Evolutionary conservation across 2,113 vertebrate species (phyloP).

Genomic region (Nothocercus nigrocapillus): DNA sequence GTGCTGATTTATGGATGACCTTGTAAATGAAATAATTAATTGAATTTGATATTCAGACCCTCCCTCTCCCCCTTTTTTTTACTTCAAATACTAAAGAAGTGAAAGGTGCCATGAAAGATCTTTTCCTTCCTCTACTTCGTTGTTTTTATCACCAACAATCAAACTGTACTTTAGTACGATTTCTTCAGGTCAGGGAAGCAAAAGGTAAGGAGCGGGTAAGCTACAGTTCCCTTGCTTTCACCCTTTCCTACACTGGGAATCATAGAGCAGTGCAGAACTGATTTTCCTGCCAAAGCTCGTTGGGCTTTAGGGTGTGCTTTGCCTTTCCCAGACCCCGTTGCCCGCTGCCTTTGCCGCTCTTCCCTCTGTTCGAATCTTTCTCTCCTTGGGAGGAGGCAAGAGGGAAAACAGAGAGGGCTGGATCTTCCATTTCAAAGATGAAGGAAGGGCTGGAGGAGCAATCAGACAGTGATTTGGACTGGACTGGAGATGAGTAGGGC

Average conservation of each 20-base stretch:
- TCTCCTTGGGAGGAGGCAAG: neutral
- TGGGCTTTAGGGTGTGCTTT: neutral
- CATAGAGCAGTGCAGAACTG: neutral
- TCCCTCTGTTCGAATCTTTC: neutral
- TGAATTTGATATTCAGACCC: neutral
- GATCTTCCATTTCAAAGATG: neutral
- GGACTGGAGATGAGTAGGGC: rapidly evolving
- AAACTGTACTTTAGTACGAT: neutral
- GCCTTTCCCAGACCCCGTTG: too few species aligned
- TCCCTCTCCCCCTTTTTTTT: neutral
- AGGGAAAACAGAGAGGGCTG: neutral
- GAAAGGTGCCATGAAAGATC: neutral
- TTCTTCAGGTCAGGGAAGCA: neutral
- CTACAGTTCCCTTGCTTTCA: neutral
- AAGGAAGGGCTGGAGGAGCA: neutral
- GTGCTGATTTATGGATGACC: neutral
- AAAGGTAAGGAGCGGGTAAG: neutral
- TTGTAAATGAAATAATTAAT: neutral
- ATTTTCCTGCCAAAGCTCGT: rapidly evolving
- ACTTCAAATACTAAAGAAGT: neutral
- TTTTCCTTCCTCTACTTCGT: neutral
- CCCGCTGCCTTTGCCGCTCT: neutral
- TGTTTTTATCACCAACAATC: neutral
- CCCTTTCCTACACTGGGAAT: neutral
- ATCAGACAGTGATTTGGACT: neutral